Conservation (phyloP, 2,888 invertebrate genomes). For the Tachina grossa region DNA sequence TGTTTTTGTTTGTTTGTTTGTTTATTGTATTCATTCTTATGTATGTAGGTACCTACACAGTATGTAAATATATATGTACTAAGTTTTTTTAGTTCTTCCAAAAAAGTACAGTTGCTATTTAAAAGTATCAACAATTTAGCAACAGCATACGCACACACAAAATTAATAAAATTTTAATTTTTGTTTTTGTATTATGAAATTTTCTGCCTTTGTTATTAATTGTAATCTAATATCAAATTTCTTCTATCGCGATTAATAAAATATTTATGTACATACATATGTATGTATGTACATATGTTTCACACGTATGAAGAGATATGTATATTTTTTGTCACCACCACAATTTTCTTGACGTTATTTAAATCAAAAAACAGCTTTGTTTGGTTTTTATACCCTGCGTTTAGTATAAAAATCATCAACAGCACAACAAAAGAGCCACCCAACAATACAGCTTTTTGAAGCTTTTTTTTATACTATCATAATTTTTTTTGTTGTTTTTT, state of each 20-base stretch:
- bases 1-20: slow-evolving; percentile 12
- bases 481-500: slow-evolving; percentile 26
- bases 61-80: too few species aligned
- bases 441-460: slow-evolving; percentile 53
- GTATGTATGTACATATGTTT: background rate
- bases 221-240: background rate
- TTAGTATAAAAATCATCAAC: slow-evolving; percentile 55
- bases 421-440: slow-evolving; percentile 44
- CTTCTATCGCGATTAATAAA: background rate
- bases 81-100: background rate
- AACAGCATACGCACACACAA: slow-evolving; percentile 15
- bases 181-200: background rate
- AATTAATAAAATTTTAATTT: slow-evolving; percentile 1
- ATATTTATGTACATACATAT: background rate
- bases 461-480: slow-evolving; percentile 45
- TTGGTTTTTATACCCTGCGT: slow-evolving; percentile 67
- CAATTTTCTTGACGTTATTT: slow-evolving; percentile 55
- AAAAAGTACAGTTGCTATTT: slow-evolving; percentile 51
- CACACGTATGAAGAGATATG: too few species aligned
- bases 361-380: slow-evolving; percentile 49
- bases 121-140: slow-evolving; percentile 13
- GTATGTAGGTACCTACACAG: background rate
- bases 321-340: slow-evolving; percentile 59
- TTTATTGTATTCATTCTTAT: background rate
- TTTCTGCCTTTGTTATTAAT: background rate